These are phyloP conservation scores for Tetrapedia diversipes DNA, from an alignment of 2,888 invertebrate species.

Conservation along the genomic window DNA sequence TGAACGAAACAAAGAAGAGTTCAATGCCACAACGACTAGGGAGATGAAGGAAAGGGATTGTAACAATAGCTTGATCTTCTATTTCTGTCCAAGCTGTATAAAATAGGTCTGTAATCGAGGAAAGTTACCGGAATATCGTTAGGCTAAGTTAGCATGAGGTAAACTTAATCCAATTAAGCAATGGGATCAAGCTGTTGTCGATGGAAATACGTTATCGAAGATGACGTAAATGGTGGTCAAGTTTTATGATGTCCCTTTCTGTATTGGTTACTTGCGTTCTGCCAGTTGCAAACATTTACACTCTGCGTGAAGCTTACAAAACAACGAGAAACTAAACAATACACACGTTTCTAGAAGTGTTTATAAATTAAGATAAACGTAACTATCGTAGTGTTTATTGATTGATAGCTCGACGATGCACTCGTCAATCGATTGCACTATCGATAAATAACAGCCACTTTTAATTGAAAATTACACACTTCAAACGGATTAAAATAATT, in stretches of 20 bases:
- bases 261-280: background rate
- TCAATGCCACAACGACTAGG: background rate
- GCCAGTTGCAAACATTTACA: background rate
- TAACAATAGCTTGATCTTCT: no score
- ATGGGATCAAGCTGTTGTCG: conserved; percentile 24
- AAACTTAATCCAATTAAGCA: conserved; percentile 50
- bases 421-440: background rate
- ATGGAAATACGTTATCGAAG: conserved; percentile 13
- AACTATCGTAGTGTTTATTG: background rate
- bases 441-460: background rate
- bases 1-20: background rate
- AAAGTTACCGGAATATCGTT: background rate
- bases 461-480: no score
- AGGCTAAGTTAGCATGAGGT: background rate
- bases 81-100: background rate
- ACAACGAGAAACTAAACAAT: background rate
- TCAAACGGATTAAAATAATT: background rate
- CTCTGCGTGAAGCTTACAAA: background rate
- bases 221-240: conserved; percentile 29
- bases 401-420: background rate
- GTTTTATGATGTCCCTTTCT: background rate
- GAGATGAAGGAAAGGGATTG: no score
- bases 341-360: background rate
- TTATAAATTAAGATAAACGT: background rate
- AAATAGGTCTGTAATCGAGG: background rate